Percentiles rank a stretch among this genome's conserved stretches.
These are phyloP conservation scores for Halcyon chelicuti DNA, from an alignment of 2,797 vertebrate genomes.

Conservation along the genomic window DNA sequence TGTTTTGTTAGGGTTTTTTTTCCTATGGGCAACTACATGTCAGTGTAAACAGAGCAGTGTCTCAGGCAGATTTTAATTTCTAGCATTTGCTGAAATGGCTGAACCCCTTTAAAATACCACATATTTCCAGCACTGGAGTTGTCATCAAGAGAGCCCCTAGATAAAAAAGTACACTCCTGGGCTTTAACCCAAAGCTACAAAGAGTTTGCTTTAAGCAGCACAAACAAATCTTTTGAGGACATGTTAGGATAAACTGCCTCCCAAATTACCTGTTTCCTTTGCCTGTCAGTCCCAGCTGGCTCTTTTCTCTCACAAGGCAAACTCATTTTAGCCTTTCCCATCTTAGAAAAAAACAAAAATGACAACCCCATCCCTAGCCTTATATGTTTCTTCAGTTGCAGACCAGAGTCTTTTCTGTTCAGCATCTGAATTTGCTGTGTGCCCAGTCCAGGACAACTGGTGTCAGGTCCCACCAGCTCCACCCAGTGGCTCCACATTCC, in stretches of 20 bases:
- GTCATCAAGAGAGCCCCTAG: not conserved
- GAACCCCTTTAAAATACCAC: not conserved
- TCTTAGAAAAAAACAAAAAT: not conserved
- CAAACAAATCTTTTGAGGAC: not conserved
- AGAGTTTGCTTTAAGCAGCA: not conserved
- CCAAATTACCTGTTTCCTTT: not conserved
- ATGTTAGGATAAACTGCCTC: not conserved
- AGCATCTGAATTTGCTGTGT: not conserved
- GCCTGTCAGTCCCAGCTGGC: not conserved
- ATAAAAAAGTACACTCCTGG: not conserved
- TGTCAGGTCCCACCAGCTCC: not conserved
- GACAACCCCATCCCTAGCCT: not conserved
- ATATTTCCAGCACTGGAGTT: not conserved
- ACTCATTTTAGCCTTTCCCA: not conserved
- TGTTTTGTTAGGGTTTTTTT: not conserved
- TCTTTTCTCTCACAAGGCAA: not conserved
- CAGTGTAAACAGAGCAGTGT: not conserved
- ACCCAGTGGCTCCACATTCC: fast-evolving
- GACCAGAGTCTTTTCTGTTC: not conserved
- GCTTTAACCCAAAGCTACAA: not conserved
- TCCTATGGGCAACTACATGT: not conserved
- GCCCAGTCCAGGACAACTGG: not conserved
- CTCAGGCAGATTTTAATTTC: not conserved
- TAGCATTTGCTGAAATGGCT: not conserved
- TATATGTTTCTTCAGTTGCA: not conserved